phyloP scores from a whole-genome alignment of 2,113 vertebrate species.

The Acrocephalus kingi region DNA sequence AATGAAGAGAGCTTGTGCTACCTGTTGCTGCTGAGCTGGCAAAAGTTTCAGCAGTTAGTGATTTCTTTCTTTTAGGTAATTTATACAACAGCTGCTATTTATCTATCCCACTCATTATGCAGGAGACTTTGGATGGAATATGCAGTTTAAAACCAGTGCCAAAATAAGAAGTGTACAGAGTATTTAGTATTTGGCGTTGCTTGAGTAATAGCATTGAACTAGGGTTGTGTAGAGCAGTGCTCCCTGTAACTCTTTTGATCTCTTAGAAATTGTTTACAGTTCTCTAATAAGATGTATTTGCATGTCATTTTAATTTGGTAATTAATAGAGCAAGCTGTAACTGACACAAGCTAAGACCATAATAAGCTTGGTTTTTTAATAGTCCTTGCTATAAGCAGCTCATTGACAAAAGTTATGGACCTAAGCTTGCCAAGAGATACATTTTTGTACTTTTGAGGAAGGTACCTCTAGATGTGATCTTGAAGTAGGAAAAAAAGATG shows the following conservation, averaged over 20 bases:
- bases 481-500: background rate
- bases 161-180: background rate
- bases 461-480: background rate
- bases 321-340: background rate
- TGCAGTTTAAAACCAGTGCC: background rate
- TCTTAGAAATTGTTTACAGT: background rate
- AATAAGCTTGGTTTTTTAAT: background rate
- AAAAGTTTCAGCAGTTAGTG: background rate
- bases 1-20: background rate
- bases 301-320: background rate
- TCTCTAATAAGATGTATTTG: background rate
- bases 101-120: background rate
- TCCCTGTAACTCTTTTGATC: background rate
- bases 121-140: background rate
- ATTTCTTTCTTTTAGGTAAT: background rate
- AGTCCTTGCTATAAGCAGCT: background rate
- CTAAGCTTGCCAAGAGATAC: background rate
- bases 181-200: background rate
- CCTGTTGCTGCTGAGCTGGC: background rate
- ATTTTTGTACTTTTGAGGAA: background rate
- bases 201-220: background rate
- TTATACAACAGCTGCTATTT: background rate
- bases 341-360: background rate
- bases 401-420: background rate
- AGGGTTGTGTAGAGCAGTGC: background rate